Evolutionary conservation across 2,113 vertebrate genomes (phyloP), one percentile per base, ranked within the genome.

Genomic region (Piprites chloris): DNA sequence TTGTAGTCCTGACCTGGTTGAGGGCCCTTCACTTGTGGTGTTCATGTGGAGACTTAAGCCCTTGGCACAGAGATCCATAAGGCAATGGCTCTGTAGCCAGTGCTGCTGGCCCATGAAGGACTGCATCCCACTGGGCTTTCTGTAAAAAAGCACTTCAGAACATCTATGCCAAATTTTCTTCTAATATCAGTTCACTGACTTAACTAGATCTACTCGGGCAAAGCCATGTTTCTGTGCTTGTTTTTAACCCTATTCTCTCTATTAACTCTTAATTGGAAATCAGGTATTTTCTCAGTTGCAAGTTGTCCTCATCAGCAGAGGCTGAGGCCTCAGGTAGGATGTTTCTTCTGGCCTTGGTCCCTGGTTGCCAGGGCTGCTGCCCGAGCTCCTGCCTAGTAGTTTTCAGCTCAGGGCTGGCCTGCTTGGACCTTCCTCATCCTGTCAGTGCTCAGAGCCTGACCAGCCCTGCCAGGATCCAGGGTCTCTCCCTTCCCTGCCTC

Each of bases 1-100:
- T 4, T 37, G 23, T 47, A 82, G 9, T 52, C 7, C 52, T 63
- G 21, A 3, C 44, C 32, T 55, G 52, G 12, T 1, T 18, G 56
- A 42, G 47, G 26, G 11, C 28, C 33, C 6, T 46, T 28, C 50
- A 10, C 41, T 24, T 9, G 50, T 44, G 27, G n/a, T 35, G 9
- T 30, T 13, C 3, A 1, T 22, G 20, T 16, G 59, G 22, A 28
- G 49, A 6, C 26, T 1, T 7, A 16, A 61, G 63, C 35, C 62
- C 46, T 32, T 32, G 58, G 65, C 35, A 0, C 2, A 2, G 72
- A 5, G 52, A 1, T 35, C 22, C 21, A 0, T 14, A 0, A 12
- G 55, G 67, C 8, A 62, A 0, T 2, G 44, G 44, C 35, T 77
- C 22, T 16, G 49, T 39, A 39, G 72, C n/a, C 24, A 9, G 28